phyloP scores from a whole-genome alignment of 1,140 invertebrate genomes.

The Hormaphis cornu region DNA sequence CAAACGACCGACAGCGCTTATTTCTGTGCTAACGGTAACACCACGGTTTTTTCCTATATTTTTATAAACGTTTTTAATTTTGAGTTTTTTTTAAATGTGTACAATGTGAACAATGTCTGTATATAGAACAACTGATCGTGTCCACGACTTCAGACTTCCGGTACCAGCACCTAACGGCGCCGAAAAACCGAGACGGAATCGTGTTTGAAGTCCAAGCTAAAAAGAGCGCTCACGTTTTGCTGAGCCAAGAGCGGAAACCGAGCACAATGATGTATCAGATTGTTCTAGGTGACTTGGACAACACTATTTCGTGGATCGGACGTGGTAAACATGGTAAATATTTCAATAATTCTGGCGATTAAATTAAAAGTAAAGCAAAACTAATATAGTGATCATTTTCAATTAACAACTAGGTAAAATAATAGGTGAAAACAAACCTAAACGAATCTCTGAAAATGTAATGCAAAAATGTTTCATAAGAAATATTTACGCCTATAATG shows the following conservation, averaged over 20 bases:
- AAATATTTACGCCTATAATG: too few species aligned
- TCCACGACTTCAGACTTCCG: constrained; percentile 48
- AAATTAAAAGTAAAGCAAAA: background rate
- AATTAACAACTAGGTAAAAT: background rate
- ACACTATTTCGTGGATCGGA: constrained; percentile 50
- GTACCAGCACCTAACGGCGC: constrained; percentile 53
- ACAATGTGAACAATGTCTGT: background rate
- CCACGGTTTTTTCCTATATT: background rate
- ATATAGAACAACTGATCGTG: constrained; percentile 23
- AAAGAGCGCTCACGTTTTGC: constrained; percentile 49
- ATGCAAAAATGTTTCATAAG: too few species aligned
- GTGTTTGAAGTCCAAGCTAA: constrained; percentile 49
- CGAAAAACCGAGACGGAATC: constrained; percentile 49
- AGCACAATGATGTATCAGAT: constrained; percentile 52
- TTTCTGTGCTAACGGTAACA: constrained; percentile 57
- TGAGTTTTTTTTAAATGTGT: background rate
- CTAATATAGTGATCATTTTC: background rate
- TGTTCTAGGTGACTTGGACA: constrained; percentile 49
- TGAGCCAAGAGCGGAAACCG: constrained; percentile 46
- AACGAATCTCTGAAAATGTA: too few species aligned
- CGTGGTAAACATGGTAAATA: constrained; percentile 52
- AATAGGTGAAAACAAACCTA: background rate
- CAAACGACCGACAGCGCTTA: constrained; percentile 55
- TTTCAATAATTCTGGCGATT: background rate
- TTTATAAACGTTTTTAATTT: background rate